phyloP scores from a whole-genome alignment of 1,140 invertebrate genomes.

The Trachymyrmex septentrionalis region DNA sequence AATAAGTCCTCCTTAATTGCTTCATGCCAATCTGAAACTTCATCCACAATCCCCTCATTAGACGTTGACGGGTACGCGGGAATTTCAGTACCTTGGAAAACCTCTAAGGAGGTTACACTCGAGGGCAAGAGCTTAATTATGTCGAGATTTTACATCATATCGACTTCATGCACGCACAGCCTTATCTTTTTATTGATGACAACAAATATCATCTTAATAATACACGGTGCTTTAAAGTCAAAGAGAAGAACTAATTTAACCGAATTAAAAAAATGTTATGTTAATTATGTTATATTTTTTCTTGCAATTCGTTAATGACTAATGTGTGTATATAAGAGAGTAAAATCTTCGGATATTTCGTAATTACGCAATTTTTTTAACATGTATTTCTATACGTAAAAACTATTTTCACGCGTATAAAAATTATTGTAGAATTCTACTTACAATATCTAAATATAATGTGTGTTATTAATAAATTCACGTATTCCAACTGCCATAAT shows the following conservation, averaged over 20 bases:
- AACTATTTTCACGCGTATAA: background rate
- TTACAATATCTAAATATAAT: conserved; percentile 7
- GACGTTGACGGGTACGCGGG: conserved; percentile 79
- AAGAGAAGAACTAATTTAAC: background rate
- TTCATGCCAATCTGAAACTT: conserved; percentile 73
- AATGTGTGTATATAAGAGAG: background rate
- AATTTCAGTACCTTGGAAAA: conserved; percentile 81
- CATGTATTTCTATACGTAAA: background rate
- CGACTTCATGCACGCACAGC: conserved; percentile 20
- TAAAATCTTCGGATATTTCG: background rate
- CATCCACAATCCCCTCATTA: conserved; percentile 81
- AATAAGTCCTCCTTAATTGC: conserved; percentile 74
- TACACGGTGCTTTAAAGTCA: background rate
- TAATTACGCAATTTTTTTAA: background rate
- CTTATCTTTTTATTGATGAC: conserved; percentile 6
- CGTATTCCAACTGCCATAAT: background rate
- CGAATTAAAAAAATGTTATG: background rate
- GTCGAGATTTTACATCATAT: conserved; percentile 62
- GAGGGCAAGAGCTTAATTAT: conserved; percentile 79
- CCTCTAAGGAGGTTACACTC: conserved; percentile 79
- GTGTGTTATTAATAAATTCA: conserved; percentile 41
- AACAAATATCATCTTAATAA: background rate
- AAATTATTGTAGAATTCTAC: background rate
- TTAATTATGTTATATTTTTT: background rate
- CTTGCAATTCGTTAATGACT: background rate